Conservation (phyloP, 2,113 vertebrate species). For the Miniopterus natalensis region DNA sequence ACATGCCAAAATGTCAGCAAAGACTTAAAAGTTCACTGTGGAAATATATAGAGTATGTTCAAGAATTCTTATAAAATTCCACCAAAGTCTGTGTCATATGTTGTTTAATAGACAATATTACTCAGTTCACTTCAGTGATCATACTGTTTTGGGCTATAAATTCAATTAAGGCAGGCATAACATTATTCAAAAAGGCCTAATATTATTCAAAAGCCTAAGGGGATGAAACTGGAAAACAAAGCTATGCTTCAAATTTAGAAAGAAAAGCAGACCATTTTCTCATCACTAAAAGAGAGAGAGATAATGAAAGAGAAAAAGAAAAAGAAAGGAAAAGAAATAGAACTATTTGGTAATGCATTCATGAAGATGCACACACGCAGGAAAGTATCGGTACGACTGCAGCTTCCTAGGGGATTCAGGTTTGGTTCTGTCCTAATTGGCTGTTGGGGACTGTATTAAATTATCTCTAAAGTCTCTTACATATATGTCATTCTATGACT, state of each 20-base stretch:
- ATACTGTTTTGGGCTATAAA: not conserved
- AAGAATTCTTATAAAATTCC: not conserved
- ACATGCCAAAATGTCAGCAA: not conserved
- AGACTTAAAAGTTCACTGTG: not conserved
- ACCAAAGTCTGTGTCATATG: not conserved
- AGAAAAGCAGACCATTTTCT: not conserved
- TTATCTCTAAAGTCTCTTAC: not conserved
- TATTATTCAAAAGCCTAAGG: not conserved
- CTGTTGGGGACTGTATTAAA: not conserved
- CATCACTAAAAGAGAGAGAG: not conserved
- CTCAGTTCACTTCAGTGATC: not conserved
- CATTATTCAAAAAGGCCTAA: constrained; percentile 34
- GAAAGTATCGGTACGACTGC: fast-evolving
- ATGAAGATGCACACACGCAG: not conserved
- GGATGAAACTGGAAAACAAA: constrained; percentile 13
- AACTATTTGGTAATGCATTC: not conserved
- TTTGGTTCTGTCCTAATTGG: not conserved
- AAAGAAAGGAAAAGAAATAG: not conserved
- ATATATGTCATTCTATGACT: not conserved
- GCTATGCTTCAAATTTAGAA: not conserved
- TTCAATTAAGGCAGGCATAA: not conserved
- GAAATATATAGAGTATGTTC: not conserved
- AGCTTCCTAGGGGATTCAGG: fast-evolving
- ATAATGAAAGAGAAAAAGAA: not conserved
- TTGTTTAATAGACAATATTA: constrained; percentile 15